Percentiles rank a stretch among this genome's conserved stretches.
phyloP scores from a whole-genome alignment of 2,888 invertebrate species.

The Thecophora atra region DNA sequence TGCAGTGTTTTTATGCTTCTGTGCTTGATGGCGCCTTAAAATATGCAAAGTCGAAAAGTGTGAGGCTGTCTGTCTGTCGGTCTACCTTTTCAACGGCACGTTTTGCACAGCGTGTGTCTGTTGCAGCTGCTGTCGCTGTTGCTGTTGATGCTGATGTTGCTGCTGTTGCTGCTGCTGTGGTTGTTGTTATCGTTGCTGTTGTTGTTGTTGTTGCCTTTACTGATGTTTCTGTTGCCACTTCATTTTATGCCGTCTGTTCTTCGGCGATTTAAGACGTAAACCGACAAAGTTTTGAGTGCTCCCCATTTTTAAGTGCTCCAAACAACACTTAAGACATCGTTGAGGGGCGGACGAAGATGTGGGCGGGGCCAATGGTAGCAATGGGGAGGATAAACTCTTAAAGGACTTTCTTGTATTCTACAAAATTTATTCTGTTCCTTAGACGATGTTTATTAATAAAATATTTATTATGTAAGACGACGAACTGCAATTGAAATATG shows the following conservation, averaged over 20 bases:
- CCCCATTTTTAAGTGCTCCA: conserved; percentile 20
- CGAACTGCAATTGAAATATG: neutral
- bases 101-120: neutral
- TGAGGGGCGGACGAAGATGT: neutral
- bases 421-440: conserved; percentile 8
- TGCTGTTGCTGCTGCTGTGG: neutral
- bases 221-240: neutral
- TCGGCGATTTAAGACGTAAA: conserved; percentile 22
- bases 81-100: conserved; percentile 14
- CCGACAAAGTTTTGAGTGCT: conserved; percentile 26
- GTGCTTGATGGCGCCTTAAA: conserved; percentile 1
- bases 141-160: neutral
- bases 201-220: neutral
- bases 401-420: neutral
- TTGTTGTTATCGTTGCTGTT: neutral
- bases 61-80: conserved; percentile 17
- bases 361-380: neutral
- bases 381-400: neutral
- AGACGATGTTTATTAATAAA: conserved; percentile 31
- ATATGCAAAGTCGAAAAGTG: conserved; percentile 33
- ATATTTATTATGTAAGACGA: conserved; percentile 25
- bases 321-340: neutral
- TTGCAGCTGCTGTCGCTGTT: neutral
- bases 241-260: conserved; percentile 8
- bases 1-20: neutral